Evolutionary conservation across 1,140 invertebrate species (phyloP).

Genomic region (Contarinia nasturtii): DNA sequence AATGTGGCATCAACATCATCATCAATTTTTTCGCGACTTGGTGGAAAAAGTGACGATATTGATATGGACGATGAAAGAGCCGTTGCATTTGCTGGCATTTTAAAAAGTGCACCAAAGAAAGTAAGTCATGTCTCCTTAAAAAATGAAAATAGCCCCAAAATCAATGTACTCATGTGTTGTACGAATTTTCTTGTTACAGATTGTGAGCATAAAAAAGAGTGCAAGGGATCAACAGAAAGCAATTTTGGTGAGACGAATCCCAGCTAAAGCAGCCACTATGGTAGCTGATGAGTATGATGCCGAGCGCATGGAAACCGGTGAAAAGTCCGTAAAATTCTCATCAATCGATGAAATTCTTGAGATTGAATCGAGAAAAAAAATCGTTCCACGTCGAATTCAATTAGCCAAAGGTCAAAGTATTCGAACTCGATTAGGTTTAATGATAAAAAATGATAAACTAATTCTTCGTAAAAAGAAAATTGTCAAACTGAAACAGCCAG

Average conservation of each 20-base stretch:
- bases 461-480: background rate
- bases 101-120: conserved; percentile 13
- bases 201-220: background rate
- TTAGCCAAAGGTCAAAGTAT: conserved; percentile 10
- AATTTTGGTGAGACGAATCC: conserved; percentile 20
- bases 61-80: background rate
- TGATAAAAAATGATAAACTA: background rate
- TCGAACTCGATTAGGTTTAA: conserved; percentile 14
- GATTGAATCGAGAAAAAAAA: conserved; percentile 11
- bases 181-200: too few relatives aligned
- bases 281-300: conserved; percentile 8
- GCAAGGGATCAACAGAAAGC: conserved; percentile 12
- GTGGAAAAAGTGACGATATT: conserved; percentile 9
- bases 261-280: conserved; percentile 14
- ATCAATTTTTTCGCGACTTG: conserved; percentile 20
- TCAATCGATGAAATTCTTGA: conserved; percentile 20
- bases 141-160: too few relatives aligned
- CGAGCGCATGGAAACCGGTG: conserved; percentile 13
- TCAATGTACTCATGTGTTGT: too few relatives aligned
- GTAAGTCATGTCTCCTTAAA: too few relatives aligned
- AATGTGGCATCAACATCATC: conserved; percentile 4
- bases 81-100: conserved; percentile 5
- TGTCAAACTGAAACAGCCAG: background rate
- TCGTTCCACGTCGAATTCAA: background rate
- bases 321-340: conserved; percentile 22